Percentiles rank a stretch among this genome's conserved stretches.
These are phyloP conservation scores for Haemorhous mexicanus DNA, from an alignment of 2,113 vertebrate genomes.

Conservation along the genomic window DNA sequence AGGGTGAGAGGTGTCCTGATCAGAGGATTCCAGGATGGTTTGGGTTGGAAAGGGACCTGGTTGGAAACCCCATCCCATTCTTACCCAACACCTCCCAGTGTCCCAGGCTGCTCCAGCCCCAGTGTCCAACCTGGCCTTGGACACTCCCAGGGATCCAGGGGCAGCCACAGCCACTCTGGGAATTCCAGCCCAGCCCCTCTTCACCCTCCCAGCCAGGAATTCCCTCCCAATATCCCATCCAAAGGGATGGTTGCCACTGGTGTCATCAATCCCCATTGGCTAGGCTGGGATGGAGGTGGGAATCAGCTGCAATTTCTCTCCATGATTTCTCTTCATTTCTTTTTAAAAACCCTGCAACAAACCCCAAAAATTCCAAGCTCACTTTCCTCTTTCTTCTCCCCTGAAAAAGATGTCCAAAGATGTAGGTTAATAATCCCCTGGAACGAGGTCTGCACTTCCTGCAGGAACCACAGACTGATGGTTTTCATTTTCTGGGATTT, in stretches of 20 bases:
- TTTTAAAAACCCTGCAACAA: background rate
- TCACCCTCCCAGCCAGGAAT: background rate
- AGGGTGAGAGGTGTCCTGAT: background rate
- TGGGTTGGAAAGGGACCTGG: background rate
- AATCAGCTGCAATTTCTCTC: background rate
- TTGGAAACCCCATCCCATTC: background rate
- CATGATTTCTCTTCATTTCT: rapidly evolving
- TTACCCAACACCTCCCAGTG: background rate
- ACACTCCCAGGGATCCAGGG: background rate
- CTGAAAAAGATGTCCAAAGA: background rate
- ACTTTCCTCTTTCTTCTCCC: background rate
- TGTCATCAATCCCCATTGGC: background rate
- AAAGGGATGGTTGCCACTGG: no score
- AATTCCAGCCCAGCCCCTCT: background rate
- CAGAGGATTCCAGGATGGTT: background rate
- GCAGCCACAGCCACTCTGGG: background rate
- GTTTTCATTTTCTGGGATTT: background rate
- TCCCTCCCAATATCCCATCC: background rate
- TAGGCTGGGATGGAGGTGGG: rapidly evolving
- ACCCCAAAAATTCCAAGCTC: background rate
- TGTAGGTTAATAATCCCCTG: rapidly evolving
- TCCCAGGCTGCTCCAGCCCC: background rate
- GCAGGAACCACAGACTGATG: background rate
- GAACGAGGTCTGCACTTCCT: background rate
- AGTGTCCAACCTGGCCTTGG: background rate